Conservation (phyloP, 2,888 invertebrate genomes). For the Acrobasis consociella region DNA sequence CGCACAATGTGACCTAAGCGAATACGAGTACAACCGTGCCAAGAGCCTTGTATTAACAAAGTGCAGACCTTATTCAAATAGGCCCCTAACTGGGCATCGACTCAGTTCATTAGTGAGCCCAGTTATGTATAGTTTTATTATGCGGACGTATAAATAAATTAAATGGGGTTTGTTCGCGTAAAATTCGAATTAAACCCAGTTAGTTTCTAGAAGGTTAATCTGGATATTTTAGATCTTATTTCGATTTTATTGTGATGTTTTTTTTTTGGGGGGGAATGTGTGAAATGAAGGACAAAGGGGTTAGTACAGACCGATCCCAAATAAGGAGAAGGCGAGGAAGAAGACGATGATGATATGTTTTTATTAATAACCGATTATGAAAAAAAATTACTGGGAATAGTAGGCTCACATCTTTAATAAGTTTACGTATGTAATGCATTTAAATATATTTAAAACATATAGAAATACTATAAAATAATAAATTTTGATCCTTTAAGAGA, state of each 20-base stretch:
- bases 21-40: conserved; percentile 24
- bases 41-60: conserved; percentile 32
- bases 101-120: conserved; percentile 31
- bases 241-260: background rate
- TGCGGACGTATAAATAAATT: conserved; percentile 44
- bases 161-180: conserved; percentile 36
- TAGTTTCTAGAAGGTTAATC: background rate
- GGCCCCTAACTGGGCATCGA: conserved; percentile 31
- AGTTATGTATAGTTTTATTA: conserved; percentile 45
- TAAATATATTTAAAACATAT: too few species aligned
- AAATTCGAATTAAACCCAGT: conserved; percentile 17
- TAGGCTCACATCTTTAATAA: too few species aligned
- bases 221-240: background rate
- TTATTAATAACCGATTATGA: too few species aligned
- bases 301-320: too few species aligned
- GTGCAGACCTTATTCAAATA: conserved; percentile 53
- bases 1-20: background rate
- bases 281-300: too few species aligned
- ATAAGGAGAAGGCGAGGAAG: too few species aligned
- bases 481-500: too few species aligned
- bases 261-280: background rate
- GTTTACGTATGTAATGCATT: too few species aligned
- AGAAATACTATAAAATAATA: too few species aligned
- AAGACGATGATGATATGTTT: too few species aligned
- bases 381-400: too few species aligned